Percentiles rank a stretch among this genome's conserved stretches.
Evolutionary conservation across 2,797 vertebrate genomes (phyloP).

Genomic region (Siniperca obscura): DNA sequence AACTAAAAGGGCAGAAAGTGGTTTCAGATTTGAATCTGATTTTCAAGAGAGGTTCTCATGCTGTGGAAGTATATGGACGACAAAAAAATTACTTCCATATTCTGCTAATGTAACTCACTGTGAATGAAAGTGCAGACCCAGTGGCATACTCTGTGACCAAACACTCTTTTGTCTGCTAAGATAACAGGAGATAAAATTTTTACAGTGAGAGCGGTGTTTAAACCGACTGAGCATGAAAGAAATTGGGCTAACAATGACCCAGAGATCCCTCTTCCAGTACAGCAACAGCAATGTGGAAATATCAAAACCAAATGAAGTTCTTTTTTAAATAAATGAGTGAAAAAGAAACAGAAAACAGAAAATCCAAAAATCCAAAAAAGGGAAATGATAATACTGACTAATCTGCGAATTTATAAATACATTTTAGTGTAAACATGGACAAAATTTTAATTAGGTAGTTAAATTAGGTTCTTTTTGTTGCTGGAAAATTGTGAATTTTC

Average conservation of each 20-base stretch:
- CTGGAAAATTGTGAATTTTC: neutral
- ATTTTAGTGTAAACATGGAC: too few relatives aligned
- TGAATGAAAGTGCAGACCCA: conserved; percentile 4
- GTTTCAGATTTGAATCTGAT: neutral
- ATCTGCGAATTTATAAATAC: too few relatives aligned
- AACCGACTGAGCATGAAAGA: conserved; percentile 34
- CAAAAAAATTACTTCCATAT: neutral
- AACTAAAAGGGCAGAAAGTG: neutral
- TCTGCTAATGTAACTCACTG: neutral
- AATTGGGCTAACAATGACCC: conserved; percentile 19
- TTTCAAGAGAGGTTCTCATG: neutral
- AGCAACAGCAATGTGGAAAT: conserved; percentile 9
- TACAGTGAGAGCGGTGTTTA: conserved; percentile 2
- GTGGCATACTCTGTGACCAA: conserved; percentile 3
- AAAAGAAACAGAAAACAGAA: neutral
- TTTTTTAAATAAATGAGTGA: neutral
- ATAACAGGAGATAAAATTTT: conserved; percentile 22
- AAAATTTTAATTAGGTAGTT: neutral
- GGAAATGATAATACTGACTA: too few relatives aligned
- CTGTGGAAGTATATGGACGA: neutral
- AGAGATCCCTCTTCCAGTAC: neutral
- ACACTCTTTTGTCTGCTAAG: neutral
- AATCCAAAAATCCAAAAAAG: too few relatives aligned
- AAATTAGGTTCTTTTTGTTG: neutral
- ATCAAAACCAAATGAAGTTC: conserved; percentile 8